Base-by-base conservation (phyloP, 2,797 vertebrate species). In the Cyprinella venusta region DNA sequence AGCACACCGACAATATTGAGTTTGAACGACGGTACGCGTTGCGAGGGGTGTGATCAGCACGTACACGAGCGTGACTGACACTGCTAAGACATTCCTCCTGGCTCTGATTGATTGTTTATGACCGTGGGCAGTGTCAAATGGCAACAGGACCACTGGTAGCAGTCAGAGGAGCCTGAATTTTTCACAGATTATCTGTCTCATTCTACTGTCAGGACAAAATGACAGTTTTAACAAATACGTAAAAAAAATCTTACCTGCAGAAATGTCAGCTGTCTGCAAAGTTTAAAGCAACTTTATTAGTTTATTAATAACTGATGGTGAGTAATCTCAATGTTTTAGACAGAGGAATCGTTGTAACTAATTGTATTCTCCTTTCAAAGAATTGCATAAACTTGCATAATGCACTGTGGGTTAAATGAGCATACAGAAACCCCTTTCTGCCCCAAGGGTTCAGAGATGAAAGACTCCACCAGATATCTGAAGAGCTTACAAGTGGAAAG, bases 371-470 rank as follows among this genome's bases (percentile, higher is more conserved):
- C 54, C 9, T 15, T 30, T 82, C 84, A 64, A 67, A 45, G 36
- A 5, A 70, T 77, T 85, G 54, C 45, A 70, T 36, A 54, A 71
- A 74, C 75, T 72, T 82, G 75, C 75, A 82, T 82, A 82, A 85
- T 59, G 16, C 48, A 33, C 59, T 21, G 33, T 33, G 75, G 59
- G 59, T 67, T 65, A 48, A 82, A 82, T 68, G 64, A 67, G 71
- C 65, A 30, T 16, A 24, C 54, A 77, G 54, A 71, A 76, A 81
- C 64, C 33, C 13, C 5, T 36, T 36, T 50, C 21, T 7, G 24
- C 80, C 69, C 74, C 64, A 61, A 77, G 81, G 64, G 48, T 76
- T 83, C 36, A 33, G 63, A 82, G 72, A 82, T 76, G 48, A 83
- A 76, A 76, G 38, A 56, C 63, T 81, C 24, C 26, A 50, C 15